Conservation (phyloP, 92 coral and sea anemone genomes). For the Metridium senile region DNA sequence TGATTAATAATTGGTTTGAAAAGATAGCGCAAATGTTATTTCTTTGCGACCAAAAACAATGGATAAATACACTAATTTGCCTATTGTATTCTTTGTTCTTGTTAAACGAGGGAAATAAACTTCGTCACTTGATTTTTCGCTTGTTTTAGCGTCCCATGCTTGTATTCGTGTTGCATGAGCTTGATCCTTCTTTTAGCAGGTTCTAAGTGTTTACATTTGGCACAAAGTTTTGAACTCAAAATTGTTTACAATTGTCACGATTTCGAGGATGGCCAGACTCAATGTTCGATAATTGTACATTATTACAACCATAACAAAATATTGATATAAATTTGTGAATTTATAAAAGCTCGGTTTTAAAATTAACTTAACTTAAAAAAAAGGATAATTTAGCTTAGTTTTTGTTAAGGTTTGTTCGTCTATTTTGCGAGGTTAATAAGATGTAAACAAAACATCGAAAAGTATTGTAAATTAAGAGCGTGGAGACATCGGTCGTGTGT, state of each 20-base stretch:
- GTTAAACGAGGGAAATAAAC: neutral
- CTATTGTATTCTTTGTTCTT: constrained; percentile 16
- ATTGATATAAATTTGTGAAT: no score
- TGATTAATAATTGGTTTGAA: neutral
- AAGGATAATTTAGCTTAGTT: neutral
- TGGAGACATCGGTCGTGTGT: no score
- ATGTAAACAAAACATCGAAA: constrained; percentile 1
- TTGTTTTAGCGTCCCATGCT: neutral
- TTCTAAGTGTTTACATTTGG: constrained; percentile 3
- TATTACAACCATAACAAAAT: neutral
- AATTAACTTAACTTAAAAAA: no score
- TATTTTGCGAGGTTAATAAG: neutral
- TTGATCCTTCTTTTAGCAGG: neutral
- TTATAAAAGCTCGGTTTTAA: no score
- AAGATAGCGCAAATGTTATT: neutral
- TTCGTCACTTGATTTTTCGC: neutral
- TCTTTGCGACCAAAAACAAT: neutral
- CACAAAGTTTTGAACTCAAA: neutral
- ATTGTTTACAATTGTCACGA: neutral
- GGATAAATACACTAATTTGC: constrained; percentile 8
- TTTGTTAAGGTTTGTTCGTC: neutral
- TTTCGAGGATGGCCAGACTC: neutral
- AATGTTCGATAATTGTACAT: neutral
- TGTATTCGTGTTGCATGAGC: neutral
- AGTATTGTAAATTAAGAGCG: neutral